Base-by-base conservation (phyloP, 2,888 invertebrate genomes). In the Ochropleura plecta region DNA sequence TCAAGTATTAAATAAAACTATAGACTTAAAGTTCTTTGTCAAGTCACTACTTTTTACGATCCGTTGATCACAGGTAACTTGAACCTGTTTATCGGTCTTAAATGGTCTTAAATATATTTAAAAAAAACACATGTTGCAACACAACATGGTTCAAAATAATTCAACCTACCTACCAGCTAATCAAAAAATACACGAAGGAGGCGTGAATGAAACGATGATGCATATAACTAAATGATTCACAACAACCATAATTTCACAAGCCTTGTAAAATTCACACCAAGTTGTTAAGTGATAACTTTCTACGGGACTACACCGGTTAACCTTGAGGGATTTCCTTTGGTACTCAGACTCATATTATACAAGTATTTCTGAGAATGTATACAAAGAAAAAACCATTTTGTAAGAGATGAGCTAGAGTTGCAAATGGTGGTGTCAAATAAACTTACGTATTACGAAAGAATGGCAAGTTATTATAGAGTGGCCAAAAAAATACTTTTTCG, bases 251-350 rank as follows among this genome's bases (percentile, higher is more conserved):
- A 60, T 77, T 70, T 62, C 83, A 64, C 63, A 85, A 73, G 6
- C 8, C 42, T 60, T 44, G 78, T 76, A 67, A 65, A 73, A 48
- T 60, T 83, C 75, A 30, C 85, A 76, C n/a, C 55, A 42, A 40
- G 48, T 42, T 66, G 70, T 48, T 53, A 84, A 64, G n/a, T 63
- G 40, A 48, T 70, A 69, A 70, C 73, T 83, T 85, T 83, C 79
- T 82, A 75, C 42, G 30, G 53, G 68, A 71, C 82, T 73, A 73
- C 44, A 64, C 53, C 5, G 3, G 59, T 2, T 60, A 42, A 67
- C 85, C 87, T 85, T 79, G 63, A 62, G 73, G 69, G 60, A n/a
- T 53, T 75, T 68, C 73, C 79, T 69, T 63, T 55, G 59, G 46
- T 30, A 73, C 62, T 62, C 49, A 65, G 60, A n/a, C 30, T 44